Base-by-base conservation (phyloP, 2,113 vertebrate genomes). In the Zosterops pallidus region DNA sequence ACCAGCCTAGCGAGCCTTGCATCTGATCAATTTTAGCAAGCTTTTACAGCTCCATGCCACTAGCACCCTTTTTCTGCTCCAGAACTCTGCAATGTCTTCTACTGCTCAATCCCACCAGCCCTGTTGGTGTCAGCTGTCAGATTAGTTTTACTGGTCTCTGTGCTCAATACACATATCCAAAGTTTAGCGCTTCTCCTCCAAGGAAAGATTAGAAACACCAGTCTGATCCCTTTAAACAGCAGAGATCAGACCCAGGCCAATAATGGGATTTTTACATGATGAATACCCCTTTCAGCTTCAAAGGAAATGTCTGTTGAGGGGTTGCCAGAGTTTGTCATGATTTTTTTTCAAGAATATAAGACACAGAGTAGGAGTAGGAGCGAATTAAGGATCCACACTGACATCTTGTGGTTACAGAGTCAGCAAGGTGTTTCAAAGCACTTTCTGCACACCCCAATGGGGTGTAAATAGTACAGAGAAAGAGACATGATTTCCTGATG, bases 321-420 rank as follows among this genome's bases (percentile, higher is more conserved):
- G 12, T n/a, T 84, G 44, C 41, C 63, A 80, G 69, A 12, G 12
- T 47, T 56, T 82, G 41, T 41, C 49, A 41, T 2, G 1, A 14
- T 28, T 59, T n/a, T 53, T 84, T 84, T 85, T 39, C 50, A 68
- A 42, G 20, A 59, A 15, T 21, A 3, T 14, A 70, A 62, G 25
- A 33, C 24, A 55, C 25, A 47, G 7, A 71, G 9, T 23, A 49
- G 56, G 5, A 70, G 56, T 15, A 33, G n/a, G 81, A 81, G 18
- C 2, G 19, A 85, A 49, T 24, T 59, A 85, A 81, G 71, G 95
- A 88, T 83, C 79, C 86, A 83, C 90, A 96, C 60, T 95, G 88
- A 94, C 96, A 96, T 87, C 97, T 97, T 85, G 93, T 96, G 96
- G 96, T 70, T 68, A 64, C 47, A 59, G 49, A 79, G 11, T 9